Base-by-base conservation (phyloP, 2,113 vertebrate species). In the Myotis yumanensis region DNA sequence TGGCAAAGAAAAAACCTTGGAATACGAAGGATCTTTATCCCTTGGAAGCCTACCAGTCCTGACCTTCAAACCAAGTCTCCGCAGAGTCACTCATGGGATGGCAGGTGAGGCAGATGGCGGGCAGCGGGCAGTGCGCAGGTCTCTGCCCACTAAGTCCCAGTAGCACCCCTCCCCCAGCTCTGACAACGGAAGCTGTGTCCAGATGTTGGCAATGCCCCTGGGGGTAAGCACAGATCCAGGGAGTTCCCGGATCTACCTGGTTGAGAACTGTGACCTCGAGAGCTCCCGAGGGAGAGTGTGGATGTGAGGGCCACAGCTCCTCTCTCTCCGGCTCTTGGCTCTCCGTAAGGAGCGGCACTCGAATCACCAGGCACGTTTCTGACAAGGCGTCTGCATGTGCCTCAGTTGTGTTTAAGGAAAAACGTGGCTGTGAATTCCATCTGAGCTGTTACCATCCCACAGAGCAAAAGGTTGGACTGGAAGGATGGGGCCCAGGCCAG, bases 291-390 rank as follows among this genome's bases (percentile, higher is more conserved):
- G 37, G 22, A 9, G 54, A 12, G 2, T 0, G 18, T 35, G n/a
- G 40, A 7, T 4, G 1, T 0, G 18, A 40, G 40, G 40, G 4
- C 5, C n/a, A 7, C 1, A 0, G 32, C 7, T 23, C 54, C 48
- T 5, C 1, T 32, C 2, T 4, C 28, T n/a, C 52, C 5, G 16
- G 0, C 54, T n/a, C 3, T n/a, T 4, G 12, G 0, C 54, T n/a
- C 3, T n/a, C 57, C 10, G 1, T 7, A 2, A 12, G 72, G 16
- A 51, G 0, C 6, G 17, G 46, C 17, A 4, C 88, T 30, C 0
- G 28, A 17, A 37, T n/a, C 62, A 5, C 7, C 30, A 11, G 62
- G 37, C 25, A 2, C 0, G 0, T 72, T 82, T 92, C 83, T 79
- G 89, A 90, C 82, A 84, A 90, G 72, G 57, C 0, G 3, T 17